Percentiles rank a stretch among this genome's conserved stretches.
These are phyloP conservation scores for Saiga tatarica DNA, from an alignment of 2,113 vertebrate genomes.

Conservation along the genomic window DNA sequence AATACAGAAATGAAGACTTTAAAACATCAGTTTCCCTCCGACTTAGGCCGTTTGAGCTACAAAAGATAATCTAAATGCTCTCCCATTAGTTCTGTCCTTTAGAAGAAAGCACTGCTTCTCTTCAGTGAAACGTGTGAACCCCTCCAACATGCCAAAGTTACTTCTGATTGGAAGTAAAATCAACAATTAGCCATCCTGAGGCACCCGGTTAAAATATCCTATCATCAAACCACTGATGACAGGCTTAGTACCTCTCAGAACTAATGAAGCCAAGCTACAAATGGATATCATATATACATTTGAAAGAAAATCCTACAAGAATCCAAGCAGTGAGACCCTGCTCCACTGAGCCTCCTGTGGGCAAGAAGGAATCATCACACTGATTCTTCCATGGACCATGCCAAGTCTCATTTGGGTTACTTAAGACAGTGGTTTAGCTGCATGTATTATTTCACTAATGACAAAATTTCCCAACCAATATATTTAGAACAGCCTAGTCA, in stretches of 20 bases:
- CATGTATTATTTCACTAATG: conserved; percentile 51
- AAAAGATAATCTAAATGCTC: too few relatives aligned
- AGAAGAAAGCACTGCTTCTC: too few relatives aligned
- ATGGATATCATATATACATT: neutral
- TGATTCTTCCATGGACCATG: neutral
- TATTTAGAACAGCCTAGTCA: neutral
- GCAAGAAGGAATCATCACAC: neutral
- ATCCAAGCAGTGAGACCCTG: neutral
- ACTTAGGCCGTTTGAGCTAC: too few relatives aligned
- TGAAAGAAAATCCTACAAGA: neutral
- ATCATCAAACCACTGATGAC: neutral
- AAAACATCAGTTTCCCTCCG: too few relatives aligned
- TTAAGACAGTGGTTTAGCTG: neutral
- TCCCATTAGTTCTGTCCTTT: too few relatives aligned
- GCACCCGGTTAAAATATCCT: neutral
- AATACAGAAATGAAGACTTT: too few relatives aligned
- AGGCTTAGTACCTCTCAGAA: neutral
- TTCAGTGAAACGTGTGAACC: too few relatives aligned
- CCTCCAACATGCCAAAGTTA: too few relatives aligned
- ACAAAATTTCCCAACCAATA: neutral
- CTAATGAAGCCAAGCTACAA: neutral
- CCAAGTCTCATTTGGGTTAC: neutral
- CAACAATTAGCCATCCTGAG: too few relatives aligned
- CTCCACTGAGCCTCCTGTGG: neutral
- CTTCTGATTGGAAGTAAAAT: too few relatives aligned